Conservation (phyloP, 2,113 vertebrate species). For the Ptilorrhoa leucosticta region DNA sequence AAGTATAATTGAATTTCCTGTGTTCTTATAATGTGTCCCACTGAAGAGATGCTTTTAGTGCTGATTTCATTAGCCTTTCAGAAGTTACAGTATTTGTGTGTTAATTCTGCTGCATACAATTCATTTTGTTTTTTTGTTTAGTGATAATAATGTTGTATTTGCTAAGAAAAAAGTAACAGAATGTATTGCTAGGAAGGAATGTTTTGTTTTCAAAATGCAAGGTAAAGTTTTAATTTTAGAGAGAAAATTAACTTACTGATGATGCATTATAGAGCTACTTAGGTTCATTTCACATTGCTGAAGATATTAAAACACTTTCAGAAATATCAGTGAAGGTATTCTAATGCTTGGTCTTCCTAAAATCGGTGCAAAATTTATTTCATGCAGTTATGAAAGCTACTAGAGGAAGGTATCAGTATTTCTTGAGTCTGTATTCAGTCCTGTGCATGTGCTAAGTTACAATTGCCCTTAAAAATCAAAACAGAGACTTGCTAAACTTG, state of each 20-base stretch:
- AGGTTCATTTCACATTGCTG: background rate
- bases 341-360: background rate
- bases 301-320: constrained; percentile 5
- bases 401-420: background rate
- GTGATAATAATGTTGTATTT: background rate
- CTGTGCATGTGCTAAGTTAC: background rate
- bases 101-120: background rate
- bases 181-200: background rate
- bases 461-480: background rate
- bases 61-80: background rate
- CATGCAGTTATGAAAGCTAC: background rate
- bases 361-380: background rate
- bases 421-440: background rate
- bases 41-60: background rate
- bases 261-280: background rate
- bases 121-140: background rate
- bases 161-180: background rate
- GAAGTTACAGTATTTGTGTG: background rate
- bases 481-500: background rate
- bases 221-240: background rate
- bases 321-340: constrained; percentile 30
- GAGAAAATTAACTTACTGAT: background rate
- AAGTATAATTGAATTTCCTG: background rate
- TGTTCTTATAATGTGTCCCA: background rate
- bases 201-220: background rate